A percentile compares a stretch with the other conserved stretches of the same genome.
phyloP scores from a whole-genome alignment of 1,140 invertebrate genomes.

The Antheraea mylitta region DNA sequence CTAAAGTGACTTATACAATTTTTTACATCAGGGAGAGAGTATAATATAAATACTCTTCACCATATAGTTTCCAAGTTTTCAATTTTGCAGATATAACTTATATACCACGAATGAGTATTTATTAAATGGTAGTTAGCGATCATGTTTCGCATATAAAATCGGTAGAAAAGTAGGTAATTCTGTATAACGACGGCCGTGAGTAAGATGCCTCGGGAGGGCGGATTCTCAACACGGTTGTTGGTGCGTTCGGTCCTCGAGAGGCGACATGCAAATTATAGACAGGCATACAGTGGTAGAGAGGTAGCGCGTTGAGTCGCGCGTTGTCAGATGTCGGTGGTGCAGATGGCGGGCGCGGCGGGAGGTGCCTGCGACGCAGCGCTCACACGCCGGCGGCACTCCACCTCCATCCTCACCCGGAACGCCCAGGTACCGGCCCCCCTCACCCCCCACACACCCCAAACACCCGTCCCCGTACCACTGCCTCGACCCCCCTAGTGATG shows the following conservation, averaged over 20 bases:
- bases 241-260: slow-evolving; percentile 31
- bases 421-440: slow-evolving; percentile 78
- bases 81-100: too few relatives aligned
- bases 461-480: background rate
- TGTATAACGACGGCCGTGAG: slow-evolving; percentile 2
- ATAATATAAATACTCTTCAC: too few relatives aligned
- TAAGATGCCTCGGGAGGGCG: slow-evolving; percentile 36
- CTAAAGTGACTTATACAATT: too few relatives aligned
- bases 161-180: too few relatives aligned
- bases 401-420: slow-evolving; percentile 80
- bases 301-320: background rate
- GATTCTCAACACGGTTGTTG: slow-evolving; percentile 39
- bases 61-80: too few relatives aligned
- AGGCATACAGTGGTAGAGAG: background rate
- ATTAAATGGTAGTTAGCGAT: too few relatives aligned
- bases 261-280: slow-evolving; percentile 22
- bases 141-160: too few relatives aligned
- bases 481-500: background rate
- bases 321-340: slow-evolving; percentile 36
- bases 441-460: slow-evolving; percentile 9
- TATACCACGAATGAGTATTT: too few relatives aligned
- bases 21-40: too few relatives aligned
- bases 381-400: slow-evolving; percentile 86
- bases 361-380: slow-evolving; percentile 74
- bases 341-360: slow-evolving; percentile 51